Percentiles rank a stretch among this genome's conserved stretches.
Evolutionary conservation across 2,888 invertebrate genomes (phyloP).

Genomic region (Spilosoma lubricipeda): DNA sequence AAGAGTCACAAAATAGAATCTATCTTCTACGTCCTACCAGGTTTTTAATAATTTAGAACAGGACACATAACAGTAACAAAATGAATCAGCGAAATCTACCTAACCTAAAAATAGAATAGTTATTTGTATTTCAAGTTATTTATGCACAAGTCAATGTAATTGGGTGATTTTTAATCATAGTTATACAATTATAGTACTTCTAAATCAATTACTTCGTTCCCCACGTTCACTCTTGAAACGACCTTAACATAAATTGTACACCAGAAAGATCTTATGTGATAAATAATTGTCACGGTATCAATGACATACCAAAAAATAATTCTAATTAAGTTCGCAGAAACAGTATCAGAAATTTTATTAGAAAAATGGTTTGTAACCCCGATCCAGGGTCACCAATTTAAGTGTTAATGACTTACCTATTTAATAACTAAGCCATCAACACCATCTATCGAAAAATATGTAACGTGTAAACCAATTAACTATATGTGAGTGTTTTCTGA

Average conservation of each 20-base stretch:
- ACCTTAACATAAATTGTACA: background rate
- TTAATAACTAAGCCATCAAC: too few relatives aligned
- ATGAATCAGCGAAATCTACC: background rate
- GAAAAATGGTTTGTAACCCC: background rate
- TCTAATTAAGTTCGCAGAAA: background rate
- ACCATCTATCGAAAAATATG: too few relatives aligned
- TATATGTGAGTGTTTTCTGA: too few relatives aligned
- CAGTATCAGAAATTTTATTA: background rate
- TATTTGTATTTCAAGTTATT: background rate
- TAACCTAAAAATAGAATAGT: too few relatives aligned
- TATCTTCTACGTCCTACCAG: background rate
- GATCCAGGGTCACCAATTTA: too few relatives aligned
- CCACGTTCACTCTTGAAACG: background rate
- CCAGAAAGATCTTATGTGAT: background rate
- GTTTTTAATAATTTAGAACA: background rate
- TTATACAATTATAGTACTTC: background rate
- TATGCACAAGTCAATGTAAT: background rate
- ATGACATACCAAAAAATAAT: background rate
- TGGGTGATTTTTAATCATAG: background rate
- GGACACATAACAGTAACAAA: background rate
- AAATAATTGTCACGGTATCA: background rate
- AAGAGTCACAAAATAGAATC: too few relatives aligned
- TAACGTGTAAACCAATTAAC: too few relatives aligned
- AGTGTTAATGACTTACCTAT: too few relatives aligned
- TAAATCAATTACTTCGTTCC: background rate